Conservation (phyloP, 2,888 invertebrate genomes). For the Torymus auratus region DNA sequence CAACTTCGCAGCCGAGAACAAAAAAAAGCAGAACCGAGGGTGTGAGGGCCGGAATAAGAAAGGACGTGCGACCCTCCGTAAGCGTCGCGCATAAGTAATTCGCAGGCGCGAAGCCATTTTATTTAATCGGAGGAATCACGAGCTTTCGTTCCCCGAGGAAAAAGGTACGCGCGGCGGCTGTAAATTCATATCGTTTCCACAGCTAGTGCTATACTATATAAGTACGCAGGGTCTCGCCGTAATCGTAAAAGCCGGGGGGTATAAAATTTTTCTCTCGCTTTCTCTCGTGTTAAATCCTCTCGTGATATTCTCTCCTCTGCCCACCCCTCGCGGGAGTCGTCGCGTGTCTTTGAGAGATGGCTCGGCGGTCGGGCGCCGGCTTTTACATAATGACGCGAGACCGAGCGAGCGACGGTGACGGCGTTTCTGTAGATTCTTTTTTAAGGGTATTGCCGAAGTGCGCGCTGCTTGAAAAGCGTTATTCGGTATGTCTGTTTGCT, state of each 20-base stretch:
- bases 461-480: no score
- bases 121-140: conserved; percentile 64
- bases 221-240: conserved; percentile 57
- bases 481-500: no score
- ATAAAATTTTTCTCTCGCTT: conserved; percentile 56
- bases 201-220: no score
- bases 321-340: no score
- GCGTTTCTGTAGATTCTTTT: no score
- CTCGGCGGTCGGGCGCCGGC: no score
- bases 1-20: conserved; percentile 28
- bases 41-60: neutral
- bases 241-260: conserved; percentile 62
- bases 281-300: conserved; percentile 28
- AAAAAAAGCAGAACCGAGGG: conserved; percentile 12
- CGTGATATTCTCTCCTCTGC: neutral
- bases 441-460: no score
- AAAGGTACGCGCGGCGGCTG: no score
- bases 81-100: conserved; percentile 62
- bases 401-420: no score
- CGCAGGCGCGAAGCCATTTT: conserved; percentile 64
- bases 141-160: no score
- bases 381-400: no score
- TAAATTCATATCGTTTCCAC: conserved; percentile 57
- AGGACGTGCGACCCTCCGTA: conserved; percentile 25
- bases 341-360: no score